Conservation (phyloP, 2,888 invertebrate species). For the Noctua comes region DNA sequence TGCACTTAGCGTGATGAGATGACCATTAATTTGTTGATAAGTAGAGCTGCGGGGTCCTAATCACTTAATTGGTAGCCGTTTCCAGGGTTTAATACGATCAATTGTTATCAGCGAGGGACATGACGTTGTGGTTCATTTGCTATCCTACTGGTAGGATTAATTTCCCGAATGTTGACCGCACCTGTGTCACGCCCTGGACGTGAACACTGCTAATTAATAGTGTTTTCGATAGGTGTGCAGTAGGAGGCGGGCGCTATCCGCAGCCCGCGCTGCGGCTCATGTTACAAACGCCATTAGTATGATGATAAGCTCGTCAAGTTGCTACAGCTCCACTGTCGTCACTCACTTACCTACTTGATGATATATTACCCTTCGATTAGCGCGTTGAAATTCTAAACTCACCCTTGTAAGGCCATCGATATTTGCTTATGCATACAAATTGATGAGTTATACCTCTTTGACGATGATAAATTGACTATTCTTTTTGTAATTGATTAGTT, state of each 20-base stretch:
- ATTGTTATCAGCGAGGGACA: conserved; percentile 79
- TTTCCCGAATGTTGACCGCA: conserved; percentile 88
- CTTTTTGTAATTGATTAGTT: conserved; percentile 2
- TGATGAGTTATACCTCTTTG: conserved; percentile 65
- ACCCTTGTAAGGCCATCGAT: conserved; percentile 73
- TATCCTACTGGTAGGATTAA: conserved; percentile 86
- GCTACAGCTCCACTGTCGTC: conserved; percentile 60
- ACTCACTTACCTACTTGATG: conserved; percentile 66
- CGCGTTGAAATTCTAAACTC: conserved; percentile 73
- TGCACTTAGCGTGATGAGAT: conserved; percentile 78
- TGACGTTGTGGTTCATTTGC: conserved; percentile 76
- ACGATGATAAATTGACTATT: conserved; percentile 68
- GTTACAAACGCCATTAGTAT: conserved; percentile 85
- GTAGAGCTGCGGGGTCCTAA: conserved; percentile 82
- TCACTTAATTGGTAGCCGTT: conserved; percentile 84
- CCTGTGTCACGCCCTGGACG: conserved; percentile 84
- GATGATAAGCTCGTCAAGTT: conserved; percentile 77
- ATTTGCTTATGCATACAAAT: conserved; percentile 76
- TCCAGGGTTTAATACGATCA: conserved; percentile 82
- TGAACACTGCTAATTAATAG: conserved; percentile 86
- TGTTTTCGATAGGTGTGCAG: conserved; percentile 84
- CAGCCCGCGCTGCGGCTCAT: conserved; percentile 70
- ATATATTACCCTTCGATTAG: conserved; percentile 79
- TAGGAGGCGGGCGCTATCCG: conserved; percentile 53
- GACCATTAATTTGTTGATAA: conserved; percentile 80